These are phyloP conservation scores for Scaptomyza caliginosa DNA, from an alignment of 2,888 invertebrate species.

Conservation along the genomic window DNA sequence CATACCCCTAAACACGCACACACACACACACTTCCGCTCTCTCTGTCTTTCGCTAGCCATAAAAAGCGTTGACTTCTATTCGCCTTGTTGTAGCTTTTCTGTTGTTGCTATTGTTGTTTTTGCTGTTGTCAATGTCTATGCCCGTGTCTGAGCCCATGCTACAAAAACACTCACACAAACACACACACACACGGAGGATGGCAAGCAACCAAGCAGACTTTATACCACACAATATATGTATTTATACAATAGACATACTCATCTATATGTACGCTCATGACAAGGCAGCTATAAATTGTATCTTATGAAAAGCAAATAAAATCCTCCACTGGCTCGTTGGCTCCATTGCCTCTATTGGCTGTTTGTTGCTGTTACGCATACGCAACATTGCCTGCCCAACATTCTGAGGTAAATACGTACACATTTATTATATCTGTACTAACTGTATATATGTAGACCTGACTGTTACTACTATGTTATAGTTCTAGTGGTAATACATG, in stretches of 20 bases:
- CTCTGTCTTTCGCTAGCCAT: too few species aligned
- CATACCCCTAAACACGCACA: constrained; percentile 14
- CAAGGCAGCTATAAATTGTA: constrained; percentile 76
- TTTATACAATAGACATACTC: constrained; percentile 3
- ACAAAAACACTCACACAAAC: constrained; percentile 5
- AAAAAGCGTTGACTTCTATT: constrained; percentile 46
- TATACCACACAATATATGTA: constrained; percentile 7
- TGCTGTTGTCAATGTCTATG: constrained; percentile 35
- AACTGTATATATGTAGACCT: neutral
- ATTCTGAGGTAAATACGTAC: neutral
- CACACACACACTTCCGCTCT: constrained; percentile 10
- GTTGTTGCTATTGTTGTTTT: neutral
- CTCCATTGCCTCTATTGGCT: neutral
- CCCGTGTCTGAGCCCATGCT: constrained; percentile 34
- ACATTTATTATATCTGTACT: neutral
- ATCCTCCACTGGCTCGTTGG: constrained; percentile 27
- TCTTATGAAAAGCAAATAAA: constrained; percentile 76
- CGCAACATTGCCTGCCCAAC: constrained; percentile 34
- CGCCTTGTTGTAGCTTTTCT: constrained; percentile 12
- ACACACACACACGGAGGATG: constrained; percentile 7
- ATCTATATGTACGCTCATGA: constrained; percentile 46
- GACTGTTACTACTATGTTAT: constrained; percentile 3
- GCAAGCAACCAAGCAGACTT: constrained; percentile 10
- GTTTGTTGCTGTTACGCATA: constrained; percentile 29
- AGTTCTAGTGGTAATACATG: constrained; percentile 6